Conservation (phyloP, 2,797 vertebrate genomes). For the Parauchenoglanis ngamensis region DNA sequence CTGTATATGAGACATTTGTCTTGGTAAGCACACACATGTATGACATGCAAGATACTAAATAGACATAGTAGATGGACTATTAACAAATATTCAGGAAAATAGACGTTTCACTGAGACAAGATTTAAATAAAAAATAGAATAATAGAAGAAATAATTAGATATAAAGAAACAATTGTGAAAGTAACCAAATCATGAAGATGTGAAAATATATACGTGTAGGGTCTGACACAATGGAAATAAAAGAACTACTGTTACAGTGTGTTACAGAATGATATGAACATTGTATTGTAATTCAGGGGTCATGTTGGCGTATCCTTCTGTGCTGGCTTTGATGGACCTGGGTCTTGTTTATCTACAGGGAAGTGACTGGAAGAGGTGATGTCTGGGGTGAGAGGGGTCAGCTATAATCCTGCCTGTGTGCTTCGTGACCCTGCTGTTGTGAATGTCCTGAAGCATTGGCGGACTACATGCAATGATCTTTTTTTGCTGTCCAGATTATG, state of each 20-base stretch:
- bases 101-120: background rate
- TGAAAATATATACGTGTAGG: background rate
- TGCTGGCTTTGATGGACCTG: background rate
- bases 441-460: constrained; percentile 5
- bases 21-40: background rate
- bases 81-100: background rate
- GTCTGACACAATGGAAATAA: background rate
- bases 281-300: background rate
- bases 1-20: background rate
- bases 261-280: background rate
- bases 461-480: background rate
- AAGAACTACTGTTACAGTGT: background rate
- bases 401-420: background rate
- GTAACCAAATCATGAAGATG: background rate
- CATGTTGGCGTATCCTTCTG: background rate
- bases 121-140: background rate
- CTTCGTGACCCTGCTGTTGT: background rate
- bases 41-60: background rate
- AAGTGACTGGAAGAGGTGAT: constrained; percentile 5
- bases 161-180: background rate
- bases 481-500: background rate
- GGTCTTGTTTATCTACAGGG: background rate
- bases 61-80: background rate
- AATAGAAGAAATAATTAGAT: background rate
- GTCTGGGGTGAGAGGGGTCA: background rate